Evolutionary conservation across 2,888 invertebrate species (phyloP), one percentile per base, ranked within the genome.

Genomic region (Drosophila robusta): DNA sequence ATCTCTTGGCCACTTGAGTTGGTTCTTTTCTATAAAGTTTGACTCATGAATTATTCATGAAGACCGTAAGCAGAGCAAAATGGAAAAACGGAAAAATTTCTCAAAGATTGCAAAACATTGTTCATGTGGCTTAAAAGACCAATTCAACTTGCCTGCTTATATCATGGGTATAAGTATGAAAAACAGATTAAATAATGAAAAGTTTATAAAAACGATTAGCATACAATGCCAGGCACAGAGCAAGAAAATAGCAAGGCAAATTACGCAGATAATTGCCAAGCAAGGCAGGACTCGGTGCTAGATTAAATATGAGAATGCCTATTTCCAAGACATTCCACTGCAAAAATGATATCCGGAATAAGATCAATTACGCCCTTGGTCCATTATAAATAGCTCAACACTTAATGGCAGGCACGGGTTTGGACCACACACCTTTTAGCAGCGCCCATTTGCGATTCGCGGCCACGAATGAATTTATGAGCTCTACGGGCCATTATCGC

Each of bases 1-100:
- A 50, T 54, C 60, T 56, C 45, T 47, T 47, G 41, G 41, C 24
- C 29, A 54, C 54, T 75, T 45, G 39, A 75, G 61, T 62, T 65
- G 24, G 42, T 56, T 72, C 60, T 73, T 65, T 81, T 49, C 69
- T 69, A 67, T 81, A 68, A 81, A 87, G 75, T 69, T 69, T 78
- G 50, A 14, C 64, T 72, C 63, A 86, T 82, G 80, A 79, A 88
- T 88, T 69, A 82, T 88, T 72, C 76, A 82, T 86, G 63, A 78
- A 47, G 22, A 60, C 8, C 52, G 56, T 63, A 64, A 54, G 64
- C 69, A 72, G 56, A 63, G 68, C 47, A 50, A 52, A 47, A 41
- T 29, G 29, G 45, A 14, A 58, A 42, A 52, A 57, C 55, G 42
- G 38, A 54, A 69, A 54, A 64, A 60, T 60, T 34, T 68, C 44